Conservation (phyloP, 2,888 invertebrate species). For the Seira musarum region DNA sequence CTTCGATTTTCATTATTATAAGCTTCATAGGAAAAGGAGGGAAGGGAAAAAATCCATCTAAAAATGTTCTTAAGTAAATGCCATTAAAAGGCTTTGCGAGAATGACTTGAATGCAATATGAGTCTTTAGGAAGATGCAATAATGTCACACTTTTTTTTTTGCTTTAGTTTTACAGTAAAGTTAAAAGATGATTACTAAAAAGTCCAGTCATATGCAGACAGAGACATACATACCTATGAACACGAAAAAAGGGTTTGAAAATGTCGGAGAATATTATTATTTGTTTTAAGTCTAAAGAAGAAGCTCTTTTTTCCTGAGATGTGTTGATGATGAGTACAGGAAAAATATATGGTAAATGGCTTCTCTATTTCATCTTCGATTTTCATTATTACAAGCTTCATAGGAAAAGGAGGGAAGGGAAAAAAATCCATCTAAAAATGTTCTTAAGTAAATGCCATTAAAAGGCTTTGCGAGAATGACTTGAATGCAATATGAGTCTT, state of each 20-base stretch:
- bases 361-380: conserved; percentile 10
- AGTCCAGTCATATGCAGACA: too few relatives aligned
- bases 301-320: not conserved
- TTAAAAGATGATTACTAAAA: too few relatives aligned
- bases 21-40: too few relatives aligned
- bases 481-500: conserved; percentile 28
- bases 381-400: not conserved
- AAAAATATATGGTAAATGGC: not conserved
- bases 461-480: conserved; percentile 8
- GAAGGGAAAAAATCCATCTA: too few relatives aligned
- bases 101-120: conserved; percentile 20
- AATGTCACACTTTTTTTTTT: not conserved
- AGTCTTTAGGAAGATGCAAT: conserved; percentile 7
- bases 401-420: not conserved
- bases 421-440: too few relatives aligned
- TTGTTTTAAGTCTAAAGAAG: conserved; percentile 28
- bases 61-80: conserved; percentile 3
- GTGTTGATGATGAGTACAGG: not conserved
- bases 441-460: conserved; percentile 22
- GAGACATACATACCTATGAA: too few relatives aligned
- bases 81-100: conserved; percentile 12
- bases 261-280: conserved; percentile 21
- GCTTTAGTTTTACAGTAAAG: not conserved
- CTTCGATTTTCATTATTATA: not conserved
- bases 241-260: not conserved